Evolutionary conservation across 2,888 invertebrate genomes (phyloP), one percentile per base, ranked within the genome.

Genomic region (Drosophila fungiperda): DNA sequence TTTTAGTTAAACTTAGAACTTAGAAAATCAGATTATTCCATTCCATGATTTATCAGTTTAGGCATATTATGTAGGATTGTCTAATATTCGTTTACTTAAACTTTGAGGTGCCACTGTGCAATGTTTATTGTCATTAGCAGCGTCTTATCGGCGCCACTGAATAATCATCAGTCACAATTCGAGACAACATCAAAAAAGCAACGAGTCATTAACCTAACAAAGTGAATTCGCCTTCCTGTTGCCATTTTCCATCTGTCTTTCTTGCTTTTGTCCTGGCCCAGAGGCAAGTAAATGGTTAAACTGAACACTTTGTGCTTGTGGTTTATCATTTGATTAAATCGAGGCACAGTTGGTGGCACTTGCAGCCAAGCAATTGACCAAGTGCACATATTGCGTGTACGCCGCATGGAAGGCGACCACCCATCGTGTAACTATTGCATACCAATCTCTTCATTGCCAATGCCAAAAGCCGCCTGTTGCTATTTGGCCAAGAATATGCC

Each of bases 391-490:
- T 78, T 75, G 63, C 71, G 78, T 78, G 78, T 68, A 71, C 78
- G 75, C 71, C 35, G 42, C 65, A 11, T 63, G 69, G 42, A 15
- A 15, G 6, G 35, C 29, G n/a, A 23, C 59, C 54, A 42, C 62
- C 70, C 61, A 42, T 38, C 35, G 70, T 23, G 32, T 42, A 11
- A 12, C 32, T 12, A 54, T 60, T 29, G 38, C 48, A n/a, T 36
- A 40, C 23, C 17, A 11, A 11, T 54, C 40, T 33, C 35, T 42
- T 45, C 45, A 53, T 20, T 61, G 69, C 52, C 58, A 70, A 59
- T 58, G 73, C 73, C 66, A 32, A 76, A 57, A 45, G 42, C 42
- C 61, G 78, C 78, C 79, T 78, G 78, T 78, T 78, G 78, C 68
- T 68, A 11, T 52, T 54, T 42, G 66, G 29, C 60, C 60, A 20